Evolutionary conservation across 2,888 invertebrate genomes (phyloP), one percentile per base, ranked within the genome.

Genomic region (Sipha maydis): DNA sequence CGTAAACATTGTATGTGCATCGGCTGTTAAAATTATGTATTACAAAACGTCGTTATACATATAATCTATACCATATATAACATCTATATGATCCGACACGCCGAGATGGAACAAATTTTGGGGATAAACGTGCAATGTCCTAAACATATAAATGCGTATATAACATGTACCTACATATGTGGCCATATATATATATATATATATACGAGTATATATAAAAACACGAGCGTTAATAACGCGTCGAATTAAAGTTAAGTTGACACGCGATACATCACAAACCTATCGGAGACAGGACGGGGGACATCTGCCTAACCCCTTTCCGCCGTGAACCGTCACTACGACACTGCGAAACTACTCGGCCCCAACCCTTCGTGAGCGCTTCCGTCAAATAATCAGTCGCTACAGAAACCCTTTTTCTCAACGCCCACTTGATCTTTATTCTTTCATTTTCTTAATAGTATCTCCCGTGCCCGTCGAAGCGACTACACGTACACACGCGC

Each of bases 211-310:
- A 48, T 48, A 11, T 14, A 48, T 14, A 48, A 21, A 38, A 80
- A 88, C 88, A 82, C 82, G 75, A 75, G 75, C 75, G 80, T 88
- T 88, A 88, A 88, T 88, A 88, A 88, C 88, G 88, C 88, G 82
- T 88, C 88, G 82, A 88, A 82, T 88, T 88, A 88, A 88, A 88
- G 88, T 82, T 88, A 88, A 88, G 82, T 88, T 82, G 88, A 88
- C 88, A 75, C 82, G 38, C 88, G 80, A 88, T 88, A 88, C 88
- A 88, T 88, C 88, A 88, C 88, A 88, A 88, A 82, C 88, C 88
- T 88, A 82, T 88, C 41, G 80, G 4, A 19, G 31, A 19, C 61
- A n/a, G 79, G 75, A 73, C 71, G 71, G 38, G 73, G 41, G 88
- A 85, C 80, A 75, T 88, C 80, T 76, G 82, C 76, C 73, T 75